Evolutionary conservation across 2,113 vertebrate species (phyloP), one percentile per base, ranked within the genome.

Genomic region (Pogona vitticeps): DNA sequence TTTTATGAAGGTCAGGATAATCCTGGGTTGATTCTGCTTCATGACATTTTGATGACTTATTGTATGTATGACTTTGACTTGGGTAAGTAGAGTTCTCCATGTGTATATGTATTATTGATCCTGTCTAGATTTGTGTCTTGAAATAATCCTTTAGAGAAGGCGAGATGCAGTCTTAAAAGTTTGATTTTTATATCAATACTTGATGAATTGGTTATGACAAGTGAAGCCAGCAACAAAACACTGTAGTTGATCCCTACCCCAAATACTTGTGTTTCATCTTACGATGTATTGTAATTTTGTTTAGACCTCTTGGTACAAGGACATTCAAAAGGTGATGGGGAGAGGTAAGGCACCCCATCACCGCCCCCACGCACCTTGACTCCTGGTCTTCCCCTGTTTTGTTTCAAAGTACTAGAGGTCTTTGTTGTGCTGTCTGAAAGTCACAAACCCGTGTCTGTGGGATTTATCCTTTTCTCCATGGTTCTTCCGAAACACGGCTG

Each of bases 11-110:
- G 98, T 0, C 95, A 97, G 83, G 97, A 99, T 94, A 99, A 99
- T 95, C 98, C 99, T 7, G 98, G 98, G 81, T 92, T 99, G 93
- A 98, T 98, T 46, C 96, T 99, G 82, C 98, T 99, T 83, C 98
- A 99, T 46, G 98, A 99, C 95, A 98, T 99, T 97, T 96, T 99
- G 93, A 99, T 99, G 99, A 99, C 98, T 10, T 99, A 99, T 92
- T 98, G 98, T 96, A 99, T 99, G 98, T 99, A 97, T 86, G 98
- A 99, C 95, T 99, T 99, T 71, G 99, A 99, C 93, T 96, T 99
- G 86, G 98, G 98, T 98, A 97, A 98, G 98, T 96, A 91, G 21
- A 70, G 15, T 76, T 65, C 23, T 31, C 89, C 18, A 40, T 73
- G 26, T 52, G 3, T 73, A 1, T 33, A 15, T 80, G 6, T 63